A percentile compares a stretch with the other conserved stretches of the same genome.
Conservation (phyloP, 1,140 invertebrate species). For the Saccostrea echinata region DNA sequence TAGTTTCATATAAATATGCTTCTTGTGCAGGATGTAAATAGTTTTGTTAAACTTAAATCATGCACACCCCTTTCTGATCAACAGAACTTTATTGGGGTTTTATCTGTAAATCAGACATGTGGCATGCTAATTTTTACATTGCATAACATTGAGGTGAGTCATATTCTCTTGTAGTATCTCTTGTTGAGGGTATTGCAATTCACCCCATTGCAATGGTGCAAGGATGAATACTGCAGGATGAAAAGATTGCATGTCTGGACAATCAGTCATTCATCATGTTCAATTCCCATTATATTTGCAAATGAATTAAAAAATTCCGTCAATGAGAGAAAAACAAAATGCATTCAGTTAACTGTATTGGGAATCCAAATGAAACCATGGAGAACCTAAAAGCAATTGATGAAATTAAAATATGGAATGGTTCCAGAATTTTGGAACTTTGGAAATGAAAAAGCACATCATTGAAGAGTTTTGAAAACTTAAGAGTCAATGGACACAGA, state of each 20-base stretch:
- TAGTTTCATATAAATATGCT: too few species aligned
- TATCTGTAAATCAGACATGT: conserved; percentile 35
- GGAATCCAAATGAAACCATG: not conserved
- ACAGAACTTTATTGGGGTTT: not conserved
- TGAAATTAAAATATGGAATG: too few species aligned
- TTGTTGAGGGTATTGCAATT: conserved; percentile 25
- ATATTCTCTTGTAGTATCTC: not conserved
- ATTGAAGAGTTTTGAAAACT: too few species aligned
- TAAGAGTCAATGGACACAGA: too few species aligned
- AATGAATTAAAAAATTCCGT: too few species aligned
- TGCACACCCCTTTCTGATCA: not conserved
- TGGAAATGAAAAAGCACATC: too few species aligned
- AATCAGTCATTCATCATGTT: not conserved
- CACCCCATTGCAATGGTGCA: not conserved
- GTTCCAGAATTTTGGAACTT: too few species aligned
- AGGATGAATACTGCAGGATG: not conserved
- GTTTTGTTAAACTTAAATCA: not conserved
- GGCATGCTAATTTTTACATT: conserved; percentile 29
- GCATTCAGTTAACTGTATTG: not conserved
- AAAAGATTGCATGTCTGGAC: not conserved
- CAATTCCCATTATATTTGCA: not conserved
- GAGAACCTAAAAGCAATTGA: too few species aligned
- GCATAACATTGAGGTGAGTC: conserved; percentile 12
- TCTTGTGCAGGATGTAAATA: too few species aligned
- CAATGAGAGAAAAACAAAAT: not conserved